phyloP scores from a whole-genome alignment of 2,113 vertebrate genomes.

The Larimichthys crocea region DNA sequence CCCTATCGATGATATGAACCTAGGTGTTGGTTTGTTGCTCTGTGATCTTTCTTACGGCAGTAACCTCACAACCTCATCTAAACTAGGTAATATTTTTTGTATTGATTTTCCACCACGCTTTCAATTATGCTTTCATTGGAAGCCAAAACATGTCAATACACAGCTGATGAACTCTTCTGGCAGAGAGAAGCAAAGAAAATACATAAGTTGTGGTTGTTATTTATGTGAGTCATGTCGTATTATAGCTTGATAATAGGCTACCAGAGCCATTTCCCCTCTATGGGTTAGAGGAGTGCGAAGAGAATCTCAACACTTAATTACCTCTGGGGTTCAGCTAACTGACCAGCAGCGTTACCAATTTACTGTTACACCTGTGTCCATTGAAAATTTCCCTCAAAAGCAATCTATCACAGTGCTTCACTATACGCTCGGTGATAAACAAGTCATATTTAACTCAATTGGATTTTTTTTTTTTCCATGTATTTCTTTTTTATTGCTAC shows the following conservation, averaged over 20 bases:
- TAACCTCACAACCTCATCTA: slow-evolving; percentile 93
- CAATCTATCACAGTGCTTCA: background rate
- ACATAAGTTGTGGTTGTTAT: slow-evolving; percentile 92
- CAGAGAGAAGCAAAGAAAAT: slow-evolving; percentile 85
- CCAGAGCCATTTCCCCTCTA: slow-evolving; percentile 28
- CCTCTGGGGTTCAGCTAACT: slow-evolving; percentile 30
- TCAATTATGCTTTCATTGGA: slow-evolving; percentile 86
- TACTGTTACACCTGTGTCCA: slow-evolving; percentile 30
- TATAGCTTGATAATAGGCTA: slow-evolving; percentile 51
- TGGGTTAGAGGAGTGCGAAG: slow-evolving; percentile 23
- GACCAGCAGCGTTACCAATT: slow-evolving; percentile 24
- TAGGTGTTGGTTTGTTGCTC: slow-evolving; percentile 80
- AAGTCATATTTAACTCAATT: background rate
- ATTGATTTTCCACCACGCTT: slow-evolving; percentile 95
- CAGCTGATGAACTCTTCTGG: slow-evolving; percentile 92
- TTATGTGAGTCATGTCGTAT: slow-evolving; percentile 71
- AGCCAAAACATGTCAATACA: slow-evolving; percentile 89
- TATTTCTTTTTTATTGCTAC: slow-evolving; percentile 2
- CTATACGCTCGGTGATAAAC: background rate
- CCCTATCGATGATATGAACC: slow-evolving; percentile 39
- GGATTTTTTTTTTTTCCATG: background rate
- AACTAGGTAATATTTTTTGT: slow-evolving; percentile 94
- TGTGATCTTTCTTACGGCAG: slow-evolving; percentile 90
- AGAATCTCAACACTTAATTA: slow-evolving; percentile 23
- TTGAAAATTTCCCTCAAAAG: slow-evolving; percentile 13